A percentile compares a stretch with the other conserved stretches of the same genome.
phyloP scores from a whole-genome alignment of 2,888 invertebrate genomes.

The Trissolcus japonicus region DNA sequence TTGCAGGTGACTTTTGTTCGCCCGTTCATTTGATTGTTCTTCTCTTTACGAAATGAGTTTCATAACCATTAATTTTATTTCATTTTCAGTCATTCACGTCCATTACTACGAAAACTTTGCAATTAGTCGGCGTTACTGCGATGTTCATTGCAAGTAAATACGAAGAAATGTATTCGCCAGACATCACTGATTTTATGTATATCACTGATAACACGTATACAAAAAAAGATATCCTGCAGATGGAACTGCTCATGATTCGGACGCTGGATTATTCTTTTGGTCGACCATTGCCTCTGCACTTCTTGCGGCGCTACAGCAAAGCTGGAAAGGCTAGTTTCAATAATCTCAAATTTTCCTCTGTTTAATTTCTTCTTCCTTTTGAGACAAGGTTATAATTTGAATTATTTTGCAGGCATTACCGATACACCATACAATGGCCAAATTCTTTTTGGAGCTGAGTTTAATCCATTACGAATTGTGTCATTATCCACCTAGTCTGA shows the following conservation, averaged over 20 bases:
- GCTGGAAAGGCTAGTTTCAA: slow-evolving; percentile 71
- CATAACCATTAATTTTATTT: neutral
- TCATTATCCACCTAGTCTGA: slow-evolving; percentile 87
- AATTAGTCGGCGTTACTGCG: slow-evolving; percentile 92
- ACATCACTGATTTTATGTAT: slow-evolving; percentile 91
- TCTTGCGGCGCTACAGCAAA: slow-evolving; percentile 87
- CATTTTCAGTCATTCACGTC: slow-evolving; percentile 78
- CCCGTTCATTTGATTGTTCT: no score
- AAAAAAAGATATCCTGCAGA: slow-evolving; percentile 85
- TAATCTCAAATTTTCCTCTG: neutral
- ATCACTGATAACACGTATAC: slow-evolving; percentile 93
- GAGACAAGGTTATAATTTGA: slow-evolving; percentile 6
- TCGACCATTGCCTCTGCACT: slow-evolving; percentile 91
- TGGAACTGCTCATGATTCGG: slow-evolving; percentile 88
- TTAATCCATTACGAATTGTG: slow-evolving; percentile 88
- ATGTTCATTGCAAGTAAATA: slow-evolving; percentile 95
- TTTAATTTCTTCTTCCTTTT: neutral
- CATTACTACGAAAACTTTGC: slow-evolving; percentile 84
- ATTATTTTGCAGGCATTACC: slow-evolving; percentile 79
- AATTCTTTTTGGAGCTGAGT: slow-evolving; percentile 92
- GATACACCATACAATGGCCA: slow-evolving; percentile 87
- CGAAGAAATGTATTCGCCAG: slow-evolving; percentile 94
- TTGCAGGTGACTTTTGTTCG: slow-evolving; percentile 80
- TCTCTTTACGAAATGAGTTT: no score
- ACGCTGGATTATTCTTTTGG: slow-evolving; percentile 89